Percentiles rank a stretch among this genome's conserved stretches.
Conservation (phyloP, 2,113 vertebrate genomes). For the Phalacrocorax pelagicus region DNA sequence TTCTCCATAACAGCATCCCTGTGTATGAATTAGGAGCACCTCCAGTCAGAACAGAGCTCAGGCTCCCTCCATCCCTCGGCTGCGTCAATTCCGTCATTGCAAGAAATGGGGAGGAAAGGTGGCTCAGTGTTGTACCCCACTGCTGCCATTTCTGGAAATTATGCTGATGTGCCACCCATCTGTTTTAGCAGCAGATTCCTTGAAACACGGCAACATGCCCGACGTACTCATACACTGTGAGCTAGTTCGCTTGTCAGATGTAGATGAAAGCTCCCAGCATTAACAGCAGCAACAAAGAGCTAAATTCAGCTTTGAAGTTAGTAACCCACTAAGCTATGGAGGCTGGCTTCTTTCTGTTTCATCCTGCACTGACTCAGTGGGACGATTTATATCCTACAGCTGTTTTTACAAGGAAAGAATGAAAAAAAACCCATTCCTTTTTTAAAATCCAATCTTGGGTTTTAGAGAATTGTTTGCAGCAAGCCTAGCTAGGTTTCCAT, state of each 20-base stretch:
- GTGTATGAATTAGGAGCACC: background rate
- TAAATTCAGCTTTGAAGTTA: slow-evolving; percentile 46
- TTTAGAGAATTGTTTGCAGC: background rate
- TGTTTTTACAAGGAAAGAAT: slow-evolving; percentile 20
- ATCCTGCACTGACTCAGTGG: slow-evolving; percentile 21
- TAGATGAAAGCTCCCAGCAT: background rate
- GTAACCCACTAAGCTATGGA: slow-evolving; percentile 7
- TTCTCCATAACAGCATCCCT: background rate
- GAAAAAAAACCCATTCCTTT: background rate
- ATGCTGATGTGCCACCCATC: background rate
- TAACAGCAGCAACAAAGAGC: background rate
- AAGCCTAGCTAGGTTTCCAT: background rate
- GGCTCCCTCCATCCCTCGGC: accelerated
- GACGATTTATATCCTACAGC: slow-evolving; percentile 10
- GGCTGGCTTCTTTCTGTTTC: slow-evolving; percentile 16
- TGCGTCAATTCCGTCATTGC: background rate
- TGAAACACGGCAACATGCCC: background rate
- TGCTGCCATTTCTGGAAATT: background rate
- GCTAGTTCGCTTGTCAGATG: background rate
- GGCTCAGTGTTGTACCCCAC: background rate
- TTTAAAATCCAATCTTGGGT: background rate
- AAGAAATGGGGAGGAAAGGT: background rate
- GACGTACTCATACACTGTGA: background rate
- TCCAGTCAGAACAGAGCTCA: background rate
- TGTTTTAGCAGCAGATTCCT: background rate